These are phyloP conservation scores for Odontamblyopus lacepedii DNA, from an alignment of 2,797 vertebrate species.

Conservation along the genomic window DNA sequence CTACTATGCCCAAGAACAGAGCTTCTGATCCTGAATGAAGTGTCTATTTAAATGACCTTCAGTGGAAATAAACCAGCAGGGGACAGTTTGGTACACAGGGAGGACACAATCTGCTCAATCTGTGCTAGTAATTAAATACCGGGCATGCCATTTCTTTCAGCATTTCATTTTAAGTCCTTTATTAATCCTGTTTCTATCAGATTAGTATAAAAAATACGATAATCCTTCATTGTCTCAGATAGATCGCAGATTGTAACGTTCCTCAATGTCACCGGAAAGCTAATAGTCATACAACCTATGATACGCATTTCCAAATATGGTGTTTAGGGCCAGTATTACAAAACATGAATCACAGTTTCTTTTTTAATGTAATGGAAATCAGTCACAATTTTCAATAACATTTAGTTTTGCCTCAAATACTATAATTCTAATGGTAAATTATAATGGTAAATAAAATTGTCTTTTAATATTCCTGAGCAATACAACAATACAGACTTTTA, in stretches of 20 bases:
- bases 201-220: not conserved
- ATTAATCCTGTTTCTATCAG: no score
- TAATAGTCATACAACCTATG: not conserved
- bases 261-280: not conserved
- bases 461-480: no score
- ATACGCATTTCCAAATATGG: no score
- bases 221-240: not conserved
- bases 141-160: not conserved
- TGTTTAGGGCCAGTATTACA: no score
- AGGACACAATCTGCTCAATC: conserved; percentile 1
- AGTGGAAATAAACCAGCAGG: not conserved
- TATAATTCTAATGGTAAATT: not conserved
- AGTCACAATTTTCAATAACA: no score
- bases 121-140: not conserved
- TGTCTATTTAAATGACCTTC: not conserved
- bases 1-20: not conserved
- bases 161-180: not conserved
- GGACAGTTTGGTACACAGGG: not conserved
- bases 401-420: no score
- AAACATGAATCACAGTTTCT: no score
- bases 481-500: no score
- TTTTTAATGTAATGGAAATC: no score
- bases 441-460: no score
- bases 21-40: not conserved
- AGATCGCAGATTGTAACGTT: not conserved